Evolutionary conservation across 1,140 invertebrate genomes (phyloP).

Genomic region (Drosophila jambulina): DNA sequence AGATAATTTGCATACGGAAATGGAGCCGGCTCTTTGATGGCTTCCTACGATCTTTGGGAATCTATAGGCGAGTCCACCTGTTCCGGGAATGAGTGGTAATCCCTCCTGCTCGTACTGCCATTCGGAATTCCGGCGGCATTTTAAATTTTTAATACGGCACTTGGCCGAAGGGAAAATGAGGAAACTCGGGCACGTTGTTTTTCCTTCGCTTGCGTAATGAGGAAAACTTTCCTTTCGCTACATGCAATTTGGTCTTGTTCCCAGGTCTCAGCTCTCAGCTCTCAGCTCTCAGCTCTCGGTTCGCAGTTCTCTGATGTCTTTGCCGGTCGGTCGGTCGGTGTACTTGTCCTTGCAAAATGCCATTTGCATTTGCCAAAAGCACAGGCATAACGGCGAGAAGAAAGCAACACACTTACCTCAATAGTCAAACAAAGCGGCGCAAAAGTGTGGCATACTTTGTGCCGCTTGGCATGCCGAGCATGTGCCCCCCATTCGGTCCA

Average conservation of each 20-base stretch:
- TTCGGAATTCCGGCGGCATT: conserved; percentile 28
- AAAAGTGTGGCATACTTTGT: conserved; percentile 77
- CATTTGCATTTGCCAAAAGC: conserved; percentile 80
- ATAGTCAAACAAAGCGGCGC: conserved; percentile 73
- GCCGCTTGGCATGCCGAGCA: conserved; percentile 66
- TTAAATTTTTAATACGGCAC: conserved; percentile 56
- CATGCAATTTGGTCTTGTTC: conserved; percentile 56
- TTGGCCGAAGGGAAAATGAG: conserved; percentile 41
- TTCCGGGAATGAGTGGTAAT: conserved; percentile 15
- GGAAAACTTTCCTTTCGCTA: conserved; percentile 49
- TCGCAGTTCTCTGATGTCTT: conserved; percentile 14
- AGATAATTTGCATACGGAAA: conserved; percentile 53
- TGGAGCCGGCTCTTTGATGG: conserved; percentile 36
- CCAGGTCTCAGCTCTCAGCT: conserved; percentile 9
- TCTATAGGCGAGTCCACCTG: conserved; percentile 41
- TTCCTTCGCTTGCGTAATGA: conserved; percentile 50
- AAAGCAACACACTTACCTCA: conserved; percentile 77
- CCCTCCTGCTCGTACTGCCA: conserved; percentile 4
- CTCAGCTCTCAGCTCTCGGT: conserved; percentile 1
- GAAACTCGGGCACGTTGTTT: conserved; percentile 29
- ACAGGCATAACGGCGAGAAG: conserved; percentile 54
- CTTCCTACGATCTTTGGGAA: conserved; percentile 43
- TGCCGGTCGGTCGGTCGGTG: conserved; percentile 25
- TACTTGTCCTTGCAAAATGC: conserved; percentile 73
- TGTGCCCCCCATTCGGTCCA: conserved; percentile 54